phyloP scores from a whole-genome alignment of 30 jellyfish, hydroid and myxozoan species.

The Cassiopea andromeda region DNA sequence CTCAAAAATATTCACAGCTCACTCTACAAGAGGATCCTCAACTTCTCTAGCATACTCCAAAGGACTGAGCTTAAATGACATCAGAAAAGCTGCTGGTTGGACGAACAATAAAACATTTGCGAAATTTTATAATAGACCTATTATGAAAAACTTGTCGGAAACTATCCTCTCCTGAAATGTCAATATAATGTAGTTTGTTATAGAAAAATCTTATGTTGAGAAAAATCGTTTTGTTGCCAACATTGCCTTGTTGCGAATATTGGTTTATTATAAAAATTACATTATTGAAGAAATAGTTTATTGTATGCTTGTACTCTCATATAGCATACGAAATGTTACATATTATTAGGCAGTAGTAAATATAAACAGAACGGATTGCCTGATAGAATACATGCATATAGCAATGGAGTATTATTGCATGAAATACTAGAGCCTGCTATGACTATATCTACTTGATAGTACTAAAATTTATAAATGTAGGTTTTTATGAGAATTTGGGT shows the following conservation, averaged over 20 bases:
- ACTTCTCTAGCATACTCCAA: slow-evolving; percentile 8
- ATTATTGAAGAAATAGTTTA: not conserved
- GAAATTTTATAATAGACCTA: slow-evolving; percentile 11
- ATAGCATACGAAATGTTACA: not conserved
- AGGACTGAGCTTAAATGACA: slow-evolving; percentile 1
- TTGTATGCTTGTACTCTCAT: not conserved
- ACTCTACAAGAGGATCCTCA: slow-evolving; percentile 9
- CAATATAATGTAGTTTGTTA: not conserved
- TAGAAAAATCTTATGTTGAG: not conserved
- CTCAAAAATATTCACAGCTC: slow-evolving; percentile 11
- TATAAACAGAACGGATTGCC: not conserved
- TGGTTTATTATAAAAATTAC: not conserved
- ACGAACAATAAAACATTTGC: slow-evolving; percentile 12
- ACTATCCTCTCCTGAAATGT: slow-evolving; percentile 18
- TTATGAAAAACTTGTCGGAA: slow-evolving; percentile 10
- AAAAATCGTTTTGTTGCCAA: not conserved
- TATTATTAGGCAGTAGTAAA: not conserved
- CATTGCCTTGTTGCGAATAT: not conserved
- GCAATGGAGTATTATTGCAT: not conserved
- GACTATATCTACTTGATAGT: not conserved
- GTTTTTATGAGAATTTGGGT: slow-evolving; percentile 13
- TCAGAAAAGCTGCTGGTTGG: slow-evolving; percentile 25
- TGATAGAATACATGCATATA: not conserved
- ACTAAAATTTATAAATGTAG: not conserved
- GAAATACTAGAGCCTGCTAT: not conserved